A percentile compares a stretch with the other conserved stretches of the same genome.
Evolutionary conservation across 2,888 invertebrate genomes (phyloP).

Genomic region (Noctua fimbriata): DNA sequence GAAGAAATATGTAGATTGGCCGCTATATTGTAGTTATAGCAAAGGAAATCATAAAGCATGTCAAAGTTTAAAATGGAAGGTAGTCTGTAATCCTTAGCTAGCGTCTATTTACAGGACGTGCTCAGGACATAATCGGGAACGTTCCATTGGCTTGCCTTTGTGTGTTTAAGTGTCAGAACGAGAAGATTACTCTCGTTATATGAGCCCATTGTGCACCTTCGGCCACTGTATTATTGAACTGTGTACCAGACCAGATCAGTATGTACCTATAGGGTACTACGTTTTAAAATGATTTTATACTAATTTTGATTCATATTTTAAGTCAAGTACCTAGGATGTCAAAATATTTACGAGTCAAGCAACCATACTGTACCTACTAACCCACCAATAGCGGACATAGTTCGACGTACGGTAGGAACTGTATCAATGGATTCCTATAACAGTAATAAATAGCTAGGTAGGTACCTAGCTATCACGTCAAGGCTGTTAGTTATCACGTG

Average conservation of each 20-base stretch:
- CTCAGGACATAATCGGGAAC: conserved; percentile 76
- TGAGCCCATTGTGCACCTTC: conserved; percentile 76
- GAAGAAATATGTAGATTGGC: conserved; percentile 32
- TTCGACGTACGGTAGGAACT: not conserved
- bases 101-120: conserved; percentile 83
- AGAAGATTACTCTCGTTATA: conserved; percentile 81
- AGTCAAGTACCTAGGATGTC: not conserved
- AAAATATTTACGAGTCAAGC: not conserved
- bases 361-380: not conserved
- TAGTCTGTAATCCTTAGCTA: conserved; percentile 62
- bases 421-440: not conserved
- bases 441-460: not conserved
- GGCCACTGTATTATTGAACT: conserved; percentile 54
- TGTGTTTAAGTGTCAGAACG: conserved; percentile 83
- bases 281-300: conserved; percentile 1
- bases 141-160: conserved; percentile 82
- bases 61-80: conserved; percentile 71
- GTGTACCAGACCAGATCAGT: conserved; percentile 59
- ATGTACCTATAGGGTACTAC: conserved; percentile 32
- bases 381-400: not conserved
- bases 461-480: not conserved
- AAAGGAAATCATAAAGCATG: conserved; percentile 78
- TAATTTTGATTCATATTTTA: not conserved
- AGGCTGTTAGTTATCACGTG: not conserved
- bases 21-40: conserved; percentile 20